phyloP scores from a whole-genome alignment of 2,797 vertebrate species.

The Vultur gryphus region DNA sequence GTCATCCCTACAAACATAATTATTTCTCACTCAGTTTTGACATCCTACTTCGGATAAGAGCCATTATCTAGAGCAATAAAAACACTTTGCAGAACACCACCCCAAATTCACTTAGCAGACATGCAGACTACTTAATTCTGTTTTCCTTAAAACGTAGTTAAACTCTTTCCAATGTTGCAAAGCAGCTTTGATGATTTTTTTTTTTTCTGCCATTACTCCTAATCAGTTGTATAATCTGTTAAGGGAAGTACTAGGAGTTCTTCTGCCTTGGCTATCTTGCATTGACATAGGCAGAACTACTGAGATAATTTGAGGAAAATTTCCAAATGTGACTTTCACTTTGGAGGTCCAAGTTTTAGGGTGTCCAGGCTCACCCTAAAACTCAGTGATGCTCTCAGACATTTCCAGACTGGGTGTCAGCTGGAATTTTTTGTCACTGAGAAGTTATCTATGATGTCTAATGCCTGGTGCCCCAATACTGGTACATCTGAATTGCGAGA shows the following conservation, averaged over 20 bases:
- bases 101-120: neutral
- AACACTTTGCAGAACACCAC: neutral
- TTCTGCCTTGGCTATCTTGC: neutral
- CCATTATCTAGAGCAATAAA: neutral
- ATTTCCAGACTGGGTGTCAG: neutral
- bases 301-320: neutral
- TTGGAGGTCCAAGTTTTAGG: neutral
- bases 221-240: neutral
- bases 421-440: neutral
- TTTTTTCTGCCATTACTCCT: neutral
- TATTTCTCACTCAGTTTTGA: neutral
- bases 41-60: neutral
- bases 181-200: neutral
- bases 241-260: neutral
- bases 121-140: neutral
- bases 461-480: neutral
- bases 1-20: neutral
- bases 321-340: neutral
- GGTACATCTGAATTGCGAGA: neutral
- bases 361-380: neutral
- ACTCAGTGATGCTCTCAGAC: neutral
- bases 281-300: neutral
- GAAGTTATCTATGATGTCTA: neutral
- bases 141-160: neutral
- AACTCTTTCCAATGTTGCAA: neutral